Evolutionary conservation across 2,797 vertebrate genomes (phyloP), one percentile per base, ranked within the genome.

Genomic region (Podargus strigoides): DNA sequence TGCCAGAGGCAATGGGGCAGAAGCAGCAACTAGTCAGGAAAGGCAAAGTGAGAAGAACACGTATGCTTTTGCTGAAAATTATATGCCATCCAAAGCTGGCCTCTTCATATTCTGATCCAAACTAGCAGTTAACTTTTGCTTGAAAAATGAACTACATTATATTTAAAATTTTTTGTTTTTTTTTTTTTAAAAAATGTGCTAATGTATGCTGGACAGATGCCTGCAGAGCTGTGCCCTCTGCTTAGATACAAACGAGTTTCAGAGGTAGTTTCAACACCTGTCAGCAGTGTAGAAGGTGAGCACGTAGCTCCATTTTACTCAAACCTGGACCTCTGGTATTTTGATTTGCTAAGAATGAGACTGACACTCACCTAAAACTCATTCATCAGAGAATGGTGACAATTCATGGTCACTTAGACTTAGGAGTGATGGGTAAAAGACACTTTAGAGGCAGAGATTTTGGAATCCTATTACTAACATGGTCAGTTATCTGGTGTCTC

Each of bases 281-380:
- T 12, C 66, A 36, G 20, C 32, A 56, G 37, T 9, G 28, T 20
- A 16, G 30, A 19, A 66, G 6, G 28, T 13, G 28, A 85, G 34
- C 78, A 34, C 1, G 3, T 3, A 34, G 60, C 72, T 74, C 52
- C 49, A 50, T 42, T 55, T 66, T 10, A 44, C 56, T 42, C 69
- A 41, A 14, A 75, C 19, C 66, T 49, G 36, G 36, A 30, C 12
- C 52, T 41, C 2, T 2, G 27, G 39, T 7, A 86, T 75, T 36
- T 24, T 59, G 84, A 52, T 76, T 59, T 90, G 55, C 39, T 46
- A 58, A 70, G 64, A 93, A 69, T 2, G 37, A 88, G 42, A 36
- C 47, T 69, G 67, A 82, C 95, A 87, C 70, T 42, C 80, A 69
- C 44, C 79, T n/a, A 90, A 46, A 82, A 69, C 47, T 87, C 76